Conservation (phyloP, 1,140 invertebrate genomes). For the Phthorimaea operculella region DNA sequence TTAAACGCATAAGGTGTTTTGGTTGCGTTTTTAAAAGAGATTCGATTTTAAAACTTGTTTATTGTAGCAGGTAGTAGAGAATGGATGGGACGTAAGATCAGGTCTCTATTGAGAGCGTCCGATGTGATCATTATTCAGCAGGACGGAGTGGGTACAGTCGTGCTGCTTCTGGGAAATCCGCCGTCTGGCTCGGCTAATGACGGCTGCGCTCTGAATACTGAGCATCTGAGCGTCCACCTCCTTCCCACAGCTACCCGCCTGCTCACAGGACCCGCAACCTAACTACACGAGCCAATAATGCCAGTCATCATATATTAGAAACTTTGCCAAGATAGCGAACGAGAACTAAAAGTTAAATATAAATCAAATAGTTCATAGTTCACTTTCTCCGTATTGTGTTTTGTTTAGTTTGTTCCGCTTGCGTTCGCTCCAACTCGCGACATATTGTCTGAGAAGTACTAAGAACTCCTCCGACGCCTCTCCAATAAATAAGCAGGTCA, state of each 20-base stretch:
- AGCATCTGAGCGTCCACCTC: constrained; percentile 33
- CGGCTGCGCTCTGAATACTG: constrained; percentile 45
- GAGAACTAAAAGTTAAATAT: constrained; percentile 25
- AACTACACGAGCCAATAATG: neutral
- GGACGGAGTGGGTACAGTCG: constrained; percentile 35
- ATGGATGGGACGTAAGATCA: constrained; percentile 11
- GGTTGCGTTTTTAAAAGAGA: constrained; percentile 16
- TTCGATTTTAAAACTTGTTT: neutral
- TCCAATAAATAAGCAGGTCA: constrained; percentile 67
- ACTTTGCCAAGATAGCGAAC: constrained; percentile 7
- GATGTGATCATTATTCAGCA: constrained; percentile 51
- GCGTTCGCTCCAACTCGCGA: constrained; percentile 48
- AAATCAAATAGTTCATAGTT: constrained; percentile 43
- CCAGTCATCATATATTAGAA: constrained; percentile 3
- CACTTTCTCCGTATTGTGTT: constrained; percentile 50
- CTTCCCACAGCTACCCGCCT: constrained; percentile 4
- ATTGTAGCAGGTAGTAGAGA: neutral
- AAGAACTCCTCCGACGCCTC: constrained; percentile 59
- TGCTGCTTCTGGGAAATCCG: constrained; percentile 51
- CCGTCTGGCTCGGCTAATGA: constrained; percentile 59
- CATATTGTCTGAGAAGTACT: constrained; percentile 65
- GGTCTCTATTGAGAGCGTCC: constrained; percentile 24
- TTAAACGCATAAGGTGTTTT: constrained; percentile 55
- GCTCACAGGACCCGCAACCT: neutral
- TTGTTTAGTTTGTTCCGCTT: constrained; percentile 48